Percentiles rank a stretch among this genome's conserved stretches.
These are phyloP conservation scores for Spea hammondii DNA, from an alignment of 2,797 vertebrate genomes.

Conservation along the genomic window DNA sequence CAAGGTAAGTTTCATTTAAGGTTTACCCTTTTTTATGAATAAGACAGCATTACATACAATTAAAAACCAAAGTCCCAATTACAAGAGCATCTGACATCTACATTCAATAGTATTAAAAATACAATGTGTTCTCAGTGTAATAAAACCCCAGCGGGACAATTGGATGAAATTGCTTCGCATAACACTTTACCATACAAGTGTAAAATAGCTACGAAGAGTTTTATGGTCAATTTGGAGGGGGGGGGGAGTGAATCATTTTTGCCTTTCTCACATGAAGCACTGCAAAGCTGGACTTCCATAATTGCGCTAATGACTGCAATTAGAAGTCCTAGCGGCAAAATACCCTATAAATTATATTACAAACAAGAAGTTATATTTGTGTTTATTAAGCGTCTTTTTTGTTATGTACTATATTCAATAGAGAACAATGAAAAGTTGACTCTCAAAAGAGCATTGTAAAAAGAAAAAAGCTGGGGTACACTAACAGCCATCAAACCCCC, in stretches of 20 bases:
- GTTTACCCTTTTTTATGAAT: constrained; percentile 30
- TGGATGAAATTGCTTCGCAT: constrained; percentile 41
- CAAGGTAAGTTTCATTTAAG: constrained; percentile 44
- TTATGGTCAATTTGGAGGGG: constrained; percentile 38
- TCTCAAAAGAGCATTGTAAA: too few relatives aligned
- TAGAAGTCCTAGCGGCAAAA: neutral
- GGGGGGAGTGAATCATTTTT: constrained; percentile 22
- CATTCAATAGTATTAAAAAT: constrained; percentile 47
- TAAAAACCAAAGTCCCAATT: constrained; percentile 46
- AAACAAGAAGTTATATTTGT: constrained; percentile 8
- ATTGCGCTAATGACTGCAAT: neutral
- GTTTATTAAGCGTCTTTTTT: neutral
- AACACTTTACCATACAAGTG: constrained; percentile 36
- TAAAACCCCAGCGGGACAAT: constrained; percentile 45
- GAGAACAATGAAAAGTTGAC: too few relatives aligned
- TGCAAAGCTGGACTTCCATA: neutral
- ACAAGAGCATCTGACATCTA: constrained; percentile 44
- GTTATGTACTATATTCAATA: too few relatives aligned
- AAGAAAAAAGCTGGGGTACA: too few relatives aligned
- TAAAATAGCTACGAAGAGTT: constrained; percentile 27
- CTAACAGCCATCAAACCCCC: too few relatives aligned
- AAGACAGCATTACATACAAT: constrained; percentile 34
- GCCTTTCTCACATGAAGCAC: constrained; percentile 12
- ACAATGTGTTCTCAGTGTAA: constrained; percentile 39
- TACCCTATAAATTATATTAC: neutral